Base-by-base conservation (phyloP, 1,140 invertebrate genomes). In the Drosophila orena region DNA sequence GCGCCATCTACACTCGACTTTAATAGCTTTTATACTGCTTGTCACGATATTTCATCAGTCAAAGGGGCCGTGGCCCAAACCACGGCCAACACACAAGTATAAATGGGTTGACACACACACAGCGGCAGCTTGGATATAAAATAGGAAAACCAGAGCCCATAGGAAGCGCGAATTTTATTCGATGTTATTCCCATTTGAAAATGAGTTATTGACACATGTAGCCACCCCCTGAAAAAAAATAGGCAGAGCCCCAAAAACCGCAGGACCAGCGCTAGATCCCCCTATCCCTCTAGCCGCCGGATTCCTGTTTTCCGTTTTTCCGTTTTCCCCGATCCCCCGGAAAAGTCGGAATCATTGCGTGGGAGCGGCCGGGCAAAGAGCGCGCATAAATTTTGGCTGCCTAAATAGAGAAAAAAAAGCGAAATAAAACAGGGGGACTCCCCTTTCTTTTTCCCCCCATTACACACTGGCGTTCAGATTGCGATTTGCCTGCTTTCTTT, bases 21-120 rank as follows among this genome's bases (percentile, higher is more conserved):
- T 91, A 91, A 91, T 91, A 79, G 88, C 77, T 91, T 91, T 91
- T 91, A 78, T 91, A 81, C 80, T 72, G 80, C 74, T 90, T 91
- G 89, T 91, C 84, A 91, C 89, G 90, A 91, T 91, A 91, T 90
- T 91, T 91, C 89, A 91, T 91, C 89, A 91, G 89, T 91, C 88
- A 88, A 62, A 60, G 54, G 68, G 70, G 49, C 54, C 44, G 42
- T 43, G 50, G 52, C 55, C 64, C 56, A 47, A 43, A 60, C 64
- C 71, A 46, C 46, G 70, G 55, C 61, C 61, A 54, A 37, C 62
- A 43, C 53, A 53, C 37, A 14, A 62, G 44, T 59, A 56, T 58
- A 66, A 77, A 72, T 79, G 77, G 59, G 73, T 59, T 60, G 60
- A 60, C 78, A 88, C 83, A 81, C 79, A 88, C 83, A 88, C 83